Conservation (phyloP, 2,113 vertebrate species). For the Amazona vittata region DNA sequence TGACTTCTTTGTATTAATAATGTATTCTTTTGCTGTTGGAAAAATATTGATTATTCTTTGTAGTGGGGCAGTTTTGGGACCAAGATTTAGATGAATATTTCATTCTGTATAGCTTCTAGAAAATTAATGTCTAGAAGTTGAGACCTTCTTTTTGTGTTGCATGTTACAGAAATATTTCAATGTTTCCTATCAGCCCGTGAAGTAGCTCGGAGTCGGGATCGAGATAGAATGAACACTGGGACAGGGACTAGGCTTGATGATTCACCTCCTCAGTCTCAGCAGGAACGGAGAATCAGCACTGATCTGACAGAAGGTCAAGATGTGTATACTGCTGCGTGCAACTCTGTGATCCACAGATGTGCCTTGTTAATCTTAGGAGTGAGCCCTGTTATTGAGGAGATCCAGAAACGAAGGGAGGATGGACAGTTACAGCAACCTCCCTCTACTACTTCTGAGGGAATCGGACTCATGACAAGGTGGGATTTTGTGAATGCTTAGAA, state of each 20-base stretch:
- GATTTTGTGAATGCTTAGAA: neutral
- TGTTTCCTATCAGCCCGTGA: slow-evolving; percentile 99
- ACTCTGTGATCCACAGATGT: slow-evolving; percentile 95
- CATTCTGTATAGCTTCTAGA: slow-evolving; percentile 52
- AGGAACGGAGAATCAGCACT: slow-evolving; percentile 84
- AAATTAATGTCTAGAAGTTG: slow-evolving; percentile 67
- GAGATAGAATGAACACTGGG: slow-evolving; percentile 85
- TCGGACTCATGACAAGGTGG: slow-evolving; percentile 93
- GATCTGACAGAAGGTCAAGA: slow-evolving; percentile 91
- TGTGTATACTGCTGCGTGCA: slow-evolving; percentile 94
- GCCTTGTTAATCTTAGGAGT: slow-evolving; percentile 91
- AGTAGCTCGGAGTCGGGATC: slow-evolving; percentile 89
- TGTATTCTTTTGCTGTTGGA: neutral
- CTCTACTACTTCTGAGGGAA: slow-evolving; percentile 78
- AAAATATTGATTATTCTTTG: neutral
- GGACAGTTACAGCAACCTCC: slow-evolving; percentile 75
- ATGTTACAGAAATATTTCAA: slow-evolving; percentile 97
- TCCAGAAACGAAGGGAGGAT: slow-evolving; percentile 84
- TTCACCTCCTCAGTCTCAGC: slow-evolving; percentile 79
- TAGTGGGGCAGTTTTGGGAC: neutral
- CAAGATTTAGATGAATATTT: slow-evolving; percentile 46
- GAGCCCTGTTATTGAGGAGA: slow-evolving; percentile 86
- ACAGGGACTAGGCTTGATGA: slow-evolving; percentile 81
- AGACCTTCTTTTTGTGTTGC: slow-evolving; percentile 82
- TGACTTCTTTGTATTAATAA: neutral